Percentiles rank a stretch among this genome's conserved stretches.
Conservation (phyloP, 92 coral and sea anemone genomes). For the Palythoa heliodiscus region DNA sequence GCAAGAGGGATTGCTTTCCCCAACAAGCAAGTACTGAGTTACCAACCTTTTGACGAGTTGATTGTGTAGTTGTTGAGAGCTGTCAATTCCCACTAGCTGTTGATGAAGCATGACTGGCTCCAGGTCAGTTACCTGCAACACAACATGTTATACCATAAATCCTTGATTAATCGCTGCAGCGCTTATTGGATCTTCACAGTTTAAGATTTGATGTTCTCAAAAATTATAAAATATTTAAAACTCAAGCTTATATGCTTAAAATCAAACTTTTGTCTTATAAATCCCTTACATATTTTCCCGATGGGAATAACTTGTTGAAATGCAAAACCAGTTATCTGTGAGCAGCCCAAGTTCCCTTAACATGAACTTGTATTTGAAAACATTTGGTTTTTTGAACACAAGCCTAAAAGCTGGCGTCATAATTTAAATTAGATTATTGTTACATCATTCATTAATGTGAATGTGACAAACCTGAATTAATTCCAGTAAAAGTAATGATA, state of each 20-base stretch:
- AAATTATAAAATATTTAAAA: too few species aligned
- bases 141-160: not conserved
- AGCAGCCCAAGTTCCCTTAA: too few species aligned
- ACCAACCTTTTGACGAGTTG: slow-evolving; percentile 68
- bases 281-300: too few species aligned
- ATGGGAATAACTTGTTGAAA: too few species aligned
- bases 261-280: too few species aligned
- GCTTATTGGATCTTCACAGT: too few species aligned
- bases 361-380: not conserved
- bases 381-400: not conserved
- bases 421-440: not conserved
- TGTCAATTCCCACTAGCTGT: slow-evolving; percentile 61
- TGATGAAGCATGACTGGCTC: slow-evolving; percentile 57
- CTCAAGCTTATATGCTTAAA: too few species aligned
- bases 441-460: not conserved
- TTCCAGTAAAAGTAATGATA: slow-evolving; percentile 79
- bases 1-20: not conserved
- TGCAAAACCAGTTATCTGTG: too few species aligned
- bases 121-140: slow-evolving; percentile 78
- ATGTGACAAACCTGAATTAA: slow-evolving; percentile 75
- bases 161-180: too few species aligned
- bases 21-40: not conserved
- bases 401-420: not conserved
- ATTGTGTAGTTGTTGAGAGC: slow-evolving; percentile 50
- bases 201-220: not conserved